Conservation (phyloP, 2,888 invertebrate genomes). For the Tenthredo livida region DNA sequence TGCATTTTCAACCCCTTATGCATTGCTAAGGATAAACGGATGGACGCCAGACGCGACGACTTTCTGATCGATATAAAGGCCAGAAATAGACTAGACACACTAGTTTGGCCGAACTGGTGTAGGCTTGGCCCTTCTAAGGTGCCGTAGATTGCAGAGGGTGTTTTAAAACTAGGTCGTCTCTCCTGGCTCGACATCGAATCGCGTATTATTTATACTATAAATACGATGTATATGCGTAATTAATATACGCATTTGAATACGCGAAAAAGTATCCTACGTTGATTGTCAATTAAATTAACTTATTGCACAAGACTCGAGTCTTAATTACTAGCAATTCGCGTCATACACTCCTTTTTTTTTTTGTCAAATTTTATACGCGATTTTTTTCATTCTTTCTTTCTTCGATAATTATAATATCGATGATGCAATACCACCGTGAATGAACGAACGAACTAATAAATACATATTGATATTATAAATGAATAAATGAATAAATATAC, state of each 20-base stretch:
- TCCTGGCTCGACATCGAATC: conserved; percentile 5
- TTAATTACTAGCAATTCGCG: not conserved
- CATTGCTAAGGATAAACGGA: not conserved
- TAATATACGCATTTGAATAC: not conserved
- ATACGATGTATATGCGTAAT: not conserved
- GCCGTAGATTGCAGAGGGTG: conserved; percentile 13
- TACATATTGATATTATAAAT: not conserved
- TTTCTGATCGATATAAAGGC: conserved; percentile 48
- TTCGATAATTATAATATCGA: not conserved
- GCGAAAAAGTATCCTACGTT: not conserved
- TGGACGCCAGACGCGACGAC: conserved; percentile 19
- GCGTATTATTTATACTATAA: not conserved
- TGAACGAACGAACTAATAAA: not conserved
- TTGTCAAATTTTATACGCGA: not conserved
- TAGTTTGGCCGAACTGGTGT: conserved; percentile 26
- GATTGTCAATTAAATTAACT: not conserved
- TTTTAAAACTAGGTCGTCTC: conserved; percentile 34
- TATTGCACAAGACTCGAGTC: not conserved
- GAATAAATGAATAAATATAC: conserved; percentile 12
- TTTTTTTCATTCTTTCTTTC: not conserved
- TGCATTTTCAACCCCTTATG: conserved; percentile 19
- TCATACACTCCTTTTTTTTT: not conserved
- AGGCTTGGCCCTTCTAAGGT: conserved; percentile 42
- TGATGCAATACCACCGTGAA: not conserved
- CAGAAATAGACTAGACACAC: conserved; percentile 40